phyloP scores from a whole-genome alignment of 2,888 invertebrate genomes.

The Kuschelorhynchus macadamiae region DNA sequence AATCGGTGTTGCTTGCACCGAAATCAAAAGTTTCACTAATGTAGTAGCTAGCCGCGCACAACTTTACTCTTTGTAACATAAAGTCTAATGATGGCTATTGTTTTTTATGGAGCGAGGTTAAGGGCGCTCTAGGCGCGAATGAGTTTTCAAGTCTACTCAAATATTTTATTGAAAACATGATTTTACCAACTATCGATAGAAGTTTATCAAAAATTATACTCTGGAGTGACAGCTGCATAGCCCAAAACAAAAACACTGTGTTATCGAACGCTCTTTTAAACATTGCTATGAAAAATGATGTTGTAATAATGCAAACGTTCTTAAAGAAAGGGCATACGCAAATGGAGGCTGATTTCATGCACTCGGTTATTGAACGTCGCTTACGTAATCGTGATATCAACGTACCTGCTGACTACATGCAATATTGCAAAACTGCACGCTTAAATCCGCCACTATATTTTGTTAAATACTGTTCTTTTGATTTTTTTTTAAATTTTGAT shows the following conservation, averaged over 20 bases:
- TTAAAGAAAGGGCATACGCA: slow-evolving; percentile 48
- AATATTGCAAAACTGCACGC: slow-evolving; percentile 42
- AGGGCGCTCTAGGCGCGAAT: slow-evolving; percentile 40
- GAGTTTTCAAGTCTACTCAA: slow-evolving; percentile 21
- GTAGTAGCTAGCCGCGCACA: slow-evolving; percentile 52
- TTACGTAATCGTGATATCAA: slow-evolving; percentile 42
- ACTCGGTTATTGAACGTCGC: slow-evolving; percentile 41
- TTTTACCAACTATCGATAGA: slow-evolving; percentile 7
- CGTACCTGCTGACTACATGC: slow-evolving; percentile 50
- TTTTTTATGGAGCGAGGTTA: slow-evolving; percentile 55
- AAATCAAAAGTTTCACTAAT: slow-evolving; percentile 38
- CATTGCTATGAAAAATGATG: slow-evolving; percentile 12
- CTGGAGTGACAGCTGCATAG: slow-evolving; percentile 10
- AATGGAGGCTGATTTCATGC: slow-evolving; percentile 49
- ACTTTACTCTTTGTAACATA: slow-evolving; percentile 57
- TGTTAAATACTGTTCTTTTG: slow-evolving; percentile 40
- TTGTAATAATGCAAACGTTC: slow-evolving; percentile 42
- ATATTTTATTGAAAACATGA: slow-evolving; percentile 12
- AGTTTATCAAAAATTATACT: slow-evolving; percentile 17
- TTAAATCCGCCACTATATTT: slow-evolving; percentile 42
- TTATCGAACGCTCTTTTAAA: slow-evolving; percentile 33
- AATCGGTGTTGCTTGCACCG: slow-evolving; percentile 49
- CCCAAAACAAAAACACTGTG: slow-evolving; percentile 5
- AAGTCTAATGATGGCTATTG: slow-evolving; percentile 51
- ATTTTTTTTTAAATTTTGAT: slow-evolving; percentile 17